Conservation (phyloP, 2,113 vertebrate species). For the Microcebus griseorufus region DNA sequence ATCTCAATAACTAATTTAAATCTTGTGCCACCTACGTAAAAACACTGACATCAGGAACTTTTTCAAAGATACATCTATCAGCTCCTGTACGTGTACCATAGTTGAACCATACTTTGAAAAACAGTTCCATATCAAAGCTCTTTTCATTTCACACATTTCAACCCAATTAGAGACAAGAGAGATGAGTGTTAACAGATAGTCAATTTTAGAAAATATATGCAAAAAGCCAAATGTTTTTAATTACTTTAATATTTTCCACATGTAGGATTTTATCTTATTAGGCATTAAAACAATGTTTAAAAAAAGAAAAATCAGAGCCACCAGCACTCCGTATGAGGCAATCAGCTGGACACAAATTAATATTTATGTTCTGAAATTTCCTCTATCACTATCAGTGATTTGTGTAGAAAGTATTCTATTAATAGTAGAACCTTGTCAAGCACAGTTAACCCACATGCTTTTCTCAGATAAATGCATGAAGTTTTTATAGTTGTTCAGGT, state of each 20-base stretch:
- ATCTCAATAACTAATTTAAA: conserved; percentile 29
- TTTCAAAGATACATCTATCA: conserved; percentile 60
- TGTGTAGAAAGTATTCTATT: conserved; percentile 8
- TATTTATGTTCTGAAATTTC: conserved; percentile 63
- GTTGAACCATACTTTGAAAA: conserved; percentile 80
- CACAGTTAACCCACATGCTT: neutral
- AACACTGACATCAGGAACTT: conserved; percentile 58
- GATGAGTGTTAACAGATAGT: conserved; percentile 88
- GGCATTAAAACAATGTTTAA: conserved; percentile 80
- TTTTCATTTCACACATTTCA: conserved; percentile 89
- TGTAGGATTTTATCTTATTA: conserved; percentile 84
- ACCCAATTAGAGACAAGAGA: conserved; percentile 89
- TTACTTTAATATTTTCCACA: conserved; percentile 88
- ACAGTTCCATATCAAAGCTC: conserved; percentile 82
- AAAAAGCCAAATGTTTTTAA: conserved; percentile 90
- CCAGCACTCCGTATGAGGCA: conserved; percentile 56
- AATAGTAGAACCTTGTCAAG: neutral
- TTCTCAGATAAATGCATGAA: neutral
- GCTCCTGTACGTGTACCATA: conserved; percentile 60
- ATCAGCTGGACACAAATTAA: conserved; percentile 72
- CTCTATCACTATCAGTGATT: conserved; percentile 44
- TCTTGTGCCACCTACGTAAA: neutral
- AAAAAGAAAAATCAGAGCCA: conserved; percentile 78
- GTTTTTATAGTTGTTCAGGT: neutral
- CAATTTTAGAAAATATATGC: conserved; percentile 92